Percentiles rank a stretch among this genome's conserved stretches.
Evolutionary conservation across 2,797 vertebrate species (phyloP).

Genomic region (Paguma larvata): DNA sequence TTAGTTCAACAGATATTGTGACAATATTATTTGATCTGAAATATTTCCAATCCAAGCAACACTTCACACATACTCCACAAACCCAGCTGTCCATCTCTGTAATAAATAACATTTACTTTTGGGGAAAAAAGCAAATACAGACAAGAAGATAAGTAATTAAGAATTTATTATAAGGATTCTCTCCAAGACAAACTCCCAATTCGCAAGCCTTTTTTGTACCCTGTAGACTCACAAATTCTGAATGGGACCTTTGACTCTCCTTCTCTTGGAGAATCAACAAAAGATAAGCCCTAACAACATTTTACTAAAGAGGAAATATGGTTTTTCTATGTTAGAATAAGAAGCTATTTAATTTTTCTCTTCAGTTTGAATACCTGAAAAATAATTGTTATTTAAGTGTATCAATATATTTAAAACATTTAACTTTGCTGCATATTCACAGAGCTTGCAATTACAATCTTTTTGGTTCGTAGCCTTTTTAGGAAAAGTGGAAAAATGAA

Average conservation of each 20-base stretch:
- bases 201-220: neutral
- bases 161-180: conserved; percentile 51
- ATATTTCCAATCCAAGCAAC: neutral
- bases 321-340: neutral
- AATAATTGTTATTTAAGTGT: neutral
- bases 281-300: neutral
- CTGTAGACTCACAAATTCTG: neutral
- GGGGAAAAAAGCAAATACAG: conserved; percentile 68
- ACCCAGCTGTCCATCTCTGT: conserved; percentile 21
- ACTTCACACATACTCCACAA: conserved; percentile 54
- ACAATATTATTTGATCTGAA: conserved; percentile 62
- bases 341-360: neutral
- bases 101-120: conserved; percentile 70
- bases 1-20: neutral
- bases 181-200: conserved; percentile 47
- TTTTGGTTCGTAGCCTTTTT: neutral
- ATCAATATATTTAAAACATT: conserved; percentile 1
- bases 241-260: neutral
- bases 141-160: conserved; percentile 68
- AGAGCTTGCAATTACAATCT: neutral
- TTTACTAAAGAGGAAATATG: neutral
- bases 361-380: conserved; percentile 18
- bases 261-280: conserved; percentile 8
- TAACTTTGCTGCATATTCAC: neutral
- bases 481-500: neutral